Conservation (phyloP, 2,113 vertebrate genomes). For the Theristicus caerulescens region DNA sequence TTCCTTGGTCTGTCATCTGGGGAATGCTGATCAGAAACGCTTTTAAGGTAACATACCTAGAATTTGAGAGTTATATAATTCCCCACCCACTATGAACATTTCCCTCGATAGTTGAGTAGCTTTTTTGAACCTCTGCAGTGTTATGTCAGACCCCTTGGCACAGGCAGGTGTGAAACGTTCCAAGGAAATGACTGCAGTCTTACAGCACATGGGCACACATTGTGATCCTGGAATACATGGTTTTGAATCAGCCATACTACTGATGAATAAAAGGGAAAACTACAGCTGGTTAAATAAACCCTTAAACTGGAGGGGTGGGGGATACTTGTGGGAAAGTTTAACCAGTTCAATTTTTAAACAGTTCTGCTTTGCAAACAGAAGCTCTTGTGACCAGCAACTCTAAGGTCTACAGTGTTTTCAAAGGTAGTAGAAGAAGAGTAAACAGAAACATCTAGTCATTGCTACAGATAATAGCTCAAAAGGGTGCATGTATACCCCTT, state of each 20-base stretch:
- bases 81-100: not conserved
- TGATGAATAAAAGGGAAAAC: not conserved
- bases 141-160: not conserved
- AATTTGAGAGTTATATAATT: not conserved
- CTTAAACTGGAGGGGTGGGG: not conserved
- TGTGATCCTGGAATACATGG: not conserved
- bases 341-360: not conserved
- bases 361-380: not conserved
- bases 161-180: not conserved
- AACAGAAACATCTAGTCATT: not conserved
- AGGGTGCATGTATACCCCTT: not conserved
- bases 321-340: not conserved
- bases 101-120: rapidly evolving
- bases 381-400: not conserved
- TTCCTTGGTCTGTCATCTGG: not conserved
- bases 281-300: not conserved
- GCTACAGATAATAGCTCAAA: not conserved
- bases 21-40: not conserved
- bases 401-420: not conserved
- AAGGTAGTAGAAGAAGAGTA: not conserved
- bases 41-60: not conserved
- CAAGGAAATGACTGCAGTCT: not conserved
- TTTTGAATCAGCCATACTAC: not conserved
- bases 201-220: not conserved
- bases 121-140: not conserved